phyloP scores from a whole-genome alignment of 2,797 vertebrate species.

The Gephyroberyx darwinii region DNA sequence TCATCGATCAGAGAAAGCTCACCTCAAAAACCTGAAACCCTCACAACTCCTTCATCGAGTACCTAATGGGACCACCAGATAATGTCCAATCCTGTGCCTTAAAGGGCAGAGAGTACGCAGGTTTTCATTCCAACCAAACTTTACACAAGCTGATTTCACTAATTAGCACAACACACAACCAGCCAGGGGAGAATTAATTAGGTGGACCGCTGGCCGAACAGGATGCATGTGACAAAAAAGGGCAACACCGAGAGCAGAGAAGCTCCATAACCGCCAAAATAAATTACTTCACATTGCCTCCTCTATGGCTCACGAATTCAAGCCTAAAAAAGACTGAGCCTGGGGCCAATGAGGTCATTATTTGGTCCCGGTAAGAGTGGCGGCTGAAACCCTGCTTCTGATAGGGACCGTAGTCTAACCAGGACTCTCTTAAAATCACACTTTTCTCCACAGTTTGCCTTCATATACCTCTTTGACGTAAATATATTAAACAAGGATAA shows the following conservation, averaged over 20 bases:
- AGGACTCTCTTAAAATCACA: background rate
- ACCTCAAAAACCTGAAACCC: background rate
- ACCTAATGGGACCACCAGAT: slow-evolving; percentile 41
- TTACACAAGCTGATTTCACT: slow-evolving; percentile 56
- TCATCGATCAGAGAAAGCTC: background rate
- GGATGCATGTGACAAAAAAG: slow-evolving; percentile 39
- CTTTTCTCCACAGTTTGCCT: slow-evolving; percentile 7
- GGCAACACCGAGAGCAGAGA: slow-evolving; percentile 35
- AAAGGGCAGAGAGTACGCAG: slow-evolving; percentile 20
- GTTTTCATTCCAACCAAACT: slow-evolving; percentile 52
- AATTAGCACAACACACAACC: slow-evolving; percentile 21
- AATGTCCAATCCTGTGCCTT: slow-evolving; percentile 58
- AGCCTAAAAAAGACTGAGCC: slow-evolving; percentile 43
- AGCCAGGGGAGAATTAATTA: slow-evolving; percentile 56
- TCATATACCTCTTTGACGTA: slow-evolving; percentile 18
- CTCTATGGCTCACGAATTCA: slow-evolving; percentile 46
- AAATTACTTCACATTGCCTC: slow-evolving; percentile 59
- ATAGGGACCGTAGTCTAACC: slow-evolving; percentile 38
- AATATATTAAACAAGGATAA: slow-evolving; percentile 23
- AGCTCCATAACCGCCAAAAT: slow-evolving; percentile 48
- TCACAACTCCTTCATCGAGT: slow-evolving; percentile 5
- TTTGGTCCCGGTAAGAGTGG: slow-evolving; percentile 33
- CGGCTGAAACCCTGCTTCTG: slow-evolving; percentile 40
- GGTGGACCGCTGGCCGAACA: slow-evolving; percentile 55
- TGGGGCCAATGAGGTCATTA: slow-evolving; percentile 46